Percentiles rank a stretch among this genome's conserved stretches.
Evolutionary conservation across 2,113 vertebrate genomes (phyloP).

Genomic region (Ibidorhyncha struthersii): DNA sequence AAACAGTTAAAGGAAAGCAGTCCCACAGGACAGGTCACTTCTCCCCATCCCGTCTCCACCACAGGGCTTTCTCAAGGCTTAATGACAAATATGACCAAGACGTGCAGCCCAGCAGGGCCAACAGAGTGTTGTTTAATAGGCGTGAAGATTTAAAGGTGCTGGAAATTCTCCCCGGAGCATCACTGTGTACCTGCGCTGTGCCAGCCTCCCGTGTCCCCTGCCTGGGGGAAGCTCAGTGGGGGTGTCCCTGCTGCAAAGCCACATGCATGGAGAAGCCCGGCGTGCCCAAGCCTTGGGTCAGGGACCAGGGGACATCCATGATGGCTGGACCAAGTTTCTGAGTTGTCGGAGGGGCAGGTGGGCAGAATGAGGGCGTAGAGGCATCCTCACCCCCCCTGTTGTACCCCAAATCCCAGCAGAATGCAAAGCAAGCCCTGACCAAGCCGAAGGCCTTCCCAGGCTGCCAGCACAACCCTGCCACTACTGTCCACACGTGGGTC

Average conservation of each 20-base stretch:
- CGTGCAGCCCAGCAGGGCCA: neutral
- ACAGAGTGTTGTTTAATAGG: neutral
- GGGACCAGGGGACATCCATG: neutral
- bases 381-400: rapidly evolving
- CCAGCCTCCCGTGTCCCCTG: neutral
- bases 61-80: rapidly evolving
- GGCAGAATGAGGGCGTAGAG: neutral
- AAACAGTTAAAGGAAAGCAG: neutral
- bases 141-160: neutral
- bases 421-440: neutral
- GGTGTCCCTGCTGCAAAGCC: neutral
- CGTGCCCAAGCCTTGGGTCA: neutral
- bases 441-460: neutral
- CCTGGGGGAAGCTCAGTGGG: rapidly evolving
- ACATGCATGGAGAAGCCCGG: rapidly evolving
- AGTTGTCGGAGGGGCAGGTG: neutral
- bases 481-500: rapidly evolving
- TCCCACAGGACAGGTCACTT: neutral
- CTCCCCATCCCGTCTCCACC: rapidly evolving
- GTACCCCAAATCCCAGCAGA: neutral
- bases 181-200: rapidly evolving
- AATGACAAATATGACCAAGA: neutral
- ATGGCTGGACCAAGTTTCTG: neutral
- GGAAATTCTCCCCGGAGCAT: rapidly evolving
- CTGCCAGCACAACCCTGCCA: neutral